Base-by-base conservation (phyloP, 2,888 invertebrate species). In the Formica aserva region DNA sequence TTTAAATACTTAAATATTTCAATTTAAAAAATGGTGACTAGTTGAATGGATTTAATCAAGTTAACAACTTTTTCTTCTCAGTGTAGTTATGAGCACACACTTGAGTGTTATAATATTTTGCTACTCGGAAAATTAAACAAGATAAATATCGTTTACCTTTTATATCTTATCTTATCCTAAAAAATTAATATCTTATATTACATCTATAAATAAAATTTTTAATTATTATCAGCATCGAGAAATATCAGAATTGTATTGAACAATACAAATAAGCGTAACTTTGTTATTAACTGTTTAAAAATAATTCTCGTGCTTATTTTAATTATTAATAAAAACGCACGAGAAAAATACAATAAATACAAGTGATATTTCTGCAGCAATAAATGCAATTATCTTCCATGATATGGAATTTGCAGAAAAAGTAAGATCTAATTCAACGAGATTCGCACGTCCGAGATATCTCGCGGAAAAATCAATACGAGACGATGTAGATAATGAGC, bases 401-500 rank as follows among this genome's bases (percentile, higher is more conserved):
- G 29, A 67, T 77, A 67, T 29, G 41, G 22, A 45, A 18, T 57
- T 29, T 52, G 41, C 13, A n/a, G 29, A 26, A 38, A n/a, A 57
- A 32, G 41, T 45, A 60, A 35, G 48, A 78, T 78, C 13, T 26
- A 32, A 78, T 35, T 22, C 60, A 45, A 18, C 38, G 8, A 45
- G 55, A 75, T 75, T 48, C 52, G 78, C 35, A 9, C 48, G 26
- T 26, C 26, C 35, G 63, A 38, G 38, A 38, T 72, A 72, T 72
- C 72, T 62, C 72, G 72, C 60, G 38, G 60, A 60, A 72, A 72
- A 72, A 72, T 72, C 78, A 80, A 78, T 78, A 72, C 32, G 60
- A 80, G 60, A 60, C 78, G 60, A 35, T 35, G 32, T 71, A 52
- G n/a, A 52, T 52, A 78, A 78, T 60, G 60, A 82, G 69, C 41